Evolutionary conservation across 2,888 invertebrate genomes (phyloP), one percentile per base, ranked within the genome.

Genomic region (Neria commutata): DNA sequence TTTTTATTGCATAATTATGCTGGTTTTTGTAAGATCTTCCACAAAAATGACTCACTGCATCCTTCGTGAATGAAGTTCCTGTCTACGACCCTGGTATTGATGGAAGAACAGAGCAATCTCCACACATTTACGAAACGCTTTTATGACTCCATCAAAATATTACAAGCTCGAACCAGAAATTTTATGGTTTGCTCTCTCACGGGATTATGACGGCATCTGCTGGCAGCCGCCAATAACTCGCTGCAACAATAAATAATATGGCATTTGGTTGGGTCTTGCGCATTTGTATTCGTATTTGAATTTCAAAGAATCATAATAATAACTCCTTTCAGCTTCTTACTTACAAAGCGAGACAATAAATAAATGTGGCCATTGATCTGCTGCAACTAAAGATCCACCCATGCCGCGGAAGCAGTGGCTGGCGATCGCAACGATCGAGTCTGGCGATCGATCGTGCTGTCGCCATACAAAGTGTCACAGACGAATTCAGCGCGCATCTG

Each of bases 161-260:
- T 34, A 2, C 16, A 4, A 11, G 16, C 16, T 40, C 40, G 19
- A 40, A 40, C 40, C 16, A 16, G 19, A 40, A 40, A 17, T 74
- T 73, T 37, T 37, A 37, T n/a, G 37, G n/a, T 8, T n/a, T 4
- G 4, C 11, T 37, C 37, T 37, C 37, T 37, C 37, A 37, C 16
- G 37, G 37, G 37, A 37, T 37, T 37, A 37, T 14, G 37, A 8
- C n/a, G 37, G 29, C 6, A 6, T 8, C 6, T 37, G 37, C 11
- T n/a, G 37, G 4, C 8, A n/a, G 37, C n/a, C n/a, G 37, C 37
- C 4, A 14, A 37, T 21, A 42, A 42, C 21, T 42, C 42, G 8
- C 42, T 6, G 21, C 21, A 14, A 17, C 21, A 42, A 42, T 42
- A 21, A 42, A 21, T 42, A 42, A 42, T 42, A 21, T 42, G 42